Base-by-base conservation (phyloP, 2,797 vertebrate genomes). In the Telmatherina bonti region DNA sequence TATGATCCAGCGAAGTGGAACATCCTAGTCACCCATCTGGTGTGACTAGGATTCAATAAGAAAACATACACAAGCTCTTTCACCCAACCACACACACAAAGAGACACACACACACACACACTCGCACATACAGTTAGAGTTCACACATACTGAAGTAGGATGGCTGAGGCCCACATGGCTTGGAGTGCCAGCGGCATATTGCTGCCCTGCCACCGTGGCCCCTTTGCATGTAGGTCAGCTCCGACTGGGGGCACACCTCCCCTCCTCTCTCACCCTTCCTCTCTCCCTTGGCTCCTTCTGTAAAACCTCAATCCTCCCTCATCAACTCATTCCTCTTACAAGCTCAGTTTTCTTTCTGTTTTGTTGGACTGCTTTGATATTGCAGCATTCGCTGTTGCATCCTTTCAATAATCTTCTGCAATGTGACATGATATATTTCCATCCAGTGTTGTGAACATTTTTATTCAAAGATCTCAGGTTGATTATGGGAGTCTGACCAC, bases 161-260 rank as follows among this genome's bases (percentile, higher is more conserved):
- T 72, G 79, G 81, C 81, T 68, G 53, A 82, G 67, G 49, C 67
- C 79, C 85, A 86, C 81, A 82, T 82, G 79, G 77, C 58, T 83
- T 26, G 38, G 68, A 79, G 57, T 53, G 86, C 88, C 78, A 66
- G 67, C 45, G 59, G 81, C 77, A 15, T 77, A 78, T 78, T 80
- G 83, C 78, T 82, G 78, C 75, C 70, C 77, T 83, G 84, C 83
- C 85, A 89, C 85, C 81, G 69, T 72, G 77, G 82, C 77, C 88
- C 82, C 74, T 47, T 62, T 88, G 86, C 89, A 91, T 91, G 86
- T 92, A 92, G 92, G 91, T 92, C 92, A 91, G 43, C 74, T 38
- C 55, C 24, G 16, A 79, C 89, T 74, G 16, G 81, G 62, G 62
- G 89, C 81, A 31, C 38, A 47, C 49, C 69, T 82, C 57, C 71